Conservation (phyloP, 2,113 vertebrate genomes). For the Rhabdornis inornatus region DNA sequence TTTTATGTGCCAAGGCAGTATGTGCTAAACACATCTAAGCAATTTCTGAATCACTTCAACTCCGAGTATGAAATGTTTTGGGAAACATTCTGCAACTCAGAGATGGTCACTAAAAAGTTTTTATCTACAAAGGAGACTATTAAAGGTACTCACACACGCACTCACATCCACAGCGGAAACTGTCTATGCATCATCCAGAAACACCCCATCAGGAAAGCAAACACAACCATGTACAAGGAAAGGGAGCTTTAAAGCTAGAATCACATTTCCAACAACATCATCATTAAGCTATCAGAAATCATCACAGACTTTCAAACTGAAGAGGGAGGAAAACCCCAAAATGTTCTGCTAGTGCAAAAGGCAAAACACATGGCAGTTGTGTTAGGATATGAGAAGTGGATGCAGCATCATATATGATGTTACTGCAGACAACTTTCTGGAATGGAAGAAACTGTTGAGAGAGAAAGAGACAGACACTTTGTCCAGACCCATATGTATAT, state of each 20-base stretch:
- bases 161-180: neutral
- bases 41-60: neutral
- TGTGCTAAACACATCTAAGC: neutral
- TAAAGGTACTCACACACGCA: neutral
- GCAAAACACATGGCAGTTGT: constrained; percentile 39
- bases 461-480: constrained; percentile 2
- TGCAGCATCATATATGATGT: constrained; percentile 23
- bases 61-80: neutral
- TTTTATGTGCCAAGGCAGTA: neutral
- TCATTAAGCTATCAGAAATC: constrained; percentile 41
- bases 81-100: constrained; percentile 3
- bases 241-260: constrained; percentile 63
- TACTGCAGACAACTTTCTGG: constrained; percentile 33
- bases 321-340: constrained; percentile 8
- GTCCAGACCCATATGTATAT: constrained; percentile 3
- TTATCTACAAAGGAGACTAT: neutral
- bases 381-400: constrained; percentile 10
- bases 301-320: constrained; percentile 35
- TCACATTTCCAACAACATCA: constrained; percentile 52
- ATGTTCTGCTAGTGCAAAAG: constrained; percentile 29
- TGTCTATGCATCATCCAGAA: constrained; percentile 47
- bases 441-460: constrained; percentile 41
- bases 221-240: constrained; percentile 26
- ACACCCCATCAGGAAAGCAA: constrained; percentile 57
- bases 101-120: neutral